phyloP scores from a whole-genome alignment of 2,113 vertebrate genomes.

The Coptodon rendalli region DNA sequence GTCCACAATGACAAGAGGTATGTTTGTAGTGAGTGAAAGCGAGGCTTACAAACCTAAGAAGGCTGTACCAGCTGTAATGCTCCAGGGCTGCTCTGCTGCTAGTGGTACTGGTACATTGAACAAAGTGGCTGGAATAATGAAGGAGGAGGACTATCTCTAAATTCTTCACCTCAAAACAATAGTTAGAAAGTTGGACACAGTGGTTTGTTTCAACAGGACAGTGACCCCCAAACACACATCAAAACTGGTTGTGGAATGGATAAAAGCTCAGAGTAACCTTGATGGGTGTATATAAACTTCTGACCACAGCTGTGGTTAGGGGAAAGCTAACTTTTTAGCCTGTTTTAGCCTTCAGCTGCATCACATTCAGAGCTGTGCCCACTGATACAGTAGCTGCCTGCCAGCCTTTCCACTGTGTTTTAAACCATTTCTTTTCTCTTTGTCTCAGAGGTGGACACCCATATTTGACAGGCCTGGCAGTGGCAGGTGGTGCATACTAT shows the following conservation, averaged over 20 bases:
- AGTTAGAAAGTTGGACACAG: background rate
- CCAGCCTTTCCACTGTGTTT: background rate
- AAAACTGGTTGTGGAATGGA: background rate
- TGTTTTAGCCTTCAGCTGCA: background rate
- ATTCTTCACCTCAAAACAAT: background rate
- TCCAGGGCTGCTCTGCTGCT: background rate
- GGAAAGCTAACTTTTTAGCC: background rate
- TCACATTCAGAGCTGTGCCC: background rate
- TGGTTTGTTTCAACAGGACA: background rate
- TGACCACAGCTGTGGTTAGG: background rate
- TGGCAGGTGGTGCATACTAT: slow-evolving; percentile 95
- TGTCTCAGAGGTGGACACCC: slow-evolving; percentile 88
- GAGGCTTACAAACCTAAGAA: background rate
- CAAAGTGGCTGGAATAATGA: background rate
- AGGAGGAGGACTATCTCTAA: background rate
- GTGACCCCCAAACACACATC: background rate
- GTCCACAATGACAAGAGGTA: background rate
- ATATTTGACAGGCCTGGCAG: slow-evolving; percentile 92
- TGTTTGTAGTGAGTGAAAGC: background rate
- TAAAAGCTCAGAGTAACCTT: background rate
- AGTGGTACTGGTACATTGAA: background rate
- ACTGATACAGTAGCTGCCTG: background rate
- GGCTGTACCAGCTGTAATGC: background rate
- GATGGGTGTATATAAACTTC: background rate
- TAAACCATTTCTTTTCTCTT: background rate